Evolutionary conservation across 2,888 invertebrate genomes (phyloP).

Genomic region (Mesodorylaimus sp.): DNA sequence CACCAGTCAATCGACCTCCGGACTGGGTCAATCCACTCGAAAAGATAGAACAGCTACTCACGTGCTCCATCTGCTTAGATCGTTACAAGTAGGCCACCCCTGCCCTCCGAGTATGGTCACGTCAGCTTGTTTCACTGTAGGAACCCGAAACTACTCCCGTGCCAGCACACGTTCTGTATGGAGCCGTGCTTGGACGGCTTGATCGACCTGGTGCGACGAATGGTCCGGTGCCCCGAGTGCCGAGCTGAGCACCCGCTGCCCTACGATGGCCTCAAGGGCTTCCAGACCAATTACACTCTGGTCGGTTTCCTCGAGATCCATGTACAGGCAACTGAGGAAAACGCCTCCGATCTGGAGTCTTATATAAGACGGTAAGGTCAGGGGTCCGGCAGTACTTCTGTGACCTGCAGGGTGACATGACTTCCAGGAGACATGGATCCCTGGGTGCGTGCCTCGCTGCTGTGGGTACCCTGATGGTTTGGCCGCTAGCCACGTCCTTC

Average conservation of each 20-base stretch:
- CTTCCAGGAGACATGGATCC: no score
- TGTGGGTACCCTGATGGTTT: no score
- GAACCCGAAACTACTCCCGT: constrained; percentile 82
- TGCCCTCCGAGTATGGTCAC: neutral
- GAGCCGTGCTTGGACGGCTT: constrained; percentile 91
- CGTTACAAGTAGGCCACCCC: constrained; percentile 42
- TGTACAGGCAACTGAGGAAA: constrained; percentile 23
- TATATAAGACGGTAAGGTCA: constrained; percentile 28
- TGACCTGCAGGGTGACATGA: no score
- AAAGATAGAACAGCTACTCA: constrained; percentile 65
- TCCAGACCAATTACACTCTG: constrained; percentile 51
- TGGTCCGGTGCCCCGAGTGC: constrained; percentile 43
- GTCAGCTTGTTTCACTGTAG: constrained; percentile 15
- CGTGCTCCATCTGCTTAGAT: constrained; percentile 94
- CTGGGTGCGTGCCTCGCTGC: no score
- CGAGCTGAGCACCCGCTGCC: constrained; percentile 38
- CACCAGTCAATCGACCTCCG: constrained; percentile 14
- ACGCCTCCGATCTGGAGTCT: constrained; percentile 25
- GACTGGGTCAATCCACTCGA: constrained; percentile 26
- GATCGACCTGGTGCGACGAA: constrained; percentile 71
- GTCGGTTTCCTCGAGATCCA: constrained; percentile 41
- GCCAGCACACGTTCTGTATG: constrained; percentile 98
- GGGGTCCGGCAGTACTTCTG: no score
- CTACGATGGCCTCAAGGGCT: constrained; percentile 34
- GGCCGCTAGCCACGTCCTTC: no score